Evolutionary conservation across 2,888 invertebrate genomes (phyloP).

Genomic region (Copidosoma aretas): DNA sequence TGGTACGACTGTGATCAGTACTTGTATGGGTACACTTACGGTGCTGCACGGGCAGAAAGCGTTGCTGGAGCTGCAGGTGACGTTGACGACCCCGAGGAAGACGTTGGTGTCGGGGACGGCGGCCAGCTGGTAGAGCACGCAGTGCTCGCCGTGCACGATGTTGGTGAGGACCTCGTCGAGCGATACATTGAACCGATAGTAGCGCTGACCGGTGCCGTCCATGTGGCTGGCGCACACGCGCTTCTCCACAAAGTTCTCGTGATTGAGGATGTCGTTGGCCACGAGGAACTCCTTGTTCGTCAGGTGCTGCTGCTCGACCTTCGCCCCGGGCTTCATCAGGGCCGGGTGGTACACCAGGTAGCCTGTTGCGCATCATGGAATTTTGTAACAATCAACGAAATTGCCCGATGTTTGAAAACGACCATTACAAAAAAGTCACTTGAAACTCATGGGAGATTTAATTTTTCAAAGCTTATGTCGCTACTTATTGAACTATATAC

Average conservation of each 20-base stretch:
- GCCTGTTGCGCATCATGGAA: conserved; percentile 53
- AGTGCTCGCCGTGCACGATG: conserved; percentile 85
- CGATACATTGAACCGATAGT: conserved; percentile 84
- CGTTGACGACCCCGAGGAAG: conserved; percentile 87
- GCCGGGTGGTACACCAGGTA: conserved; percentile 88
- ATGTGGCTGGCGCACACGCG: conserved; percentile 83
- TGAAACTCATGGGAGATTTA: no score
- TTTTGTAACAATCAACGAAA: no score
- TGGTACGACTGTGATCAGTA: no score
- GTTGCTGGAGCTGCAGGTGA: conserved; percentile 81
- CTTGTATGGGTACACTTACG: conserved; percentile 66
- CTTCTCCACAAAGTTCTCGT: conserved; percentile 82
- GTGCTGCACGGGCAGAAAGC: conserved; percentile 93
- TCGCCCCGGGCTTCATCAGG: conserved; percentile 72
- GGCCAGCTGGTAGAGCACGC: conserved; percentile 83
- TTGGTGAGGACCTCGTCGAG: conserved; percentile 79
- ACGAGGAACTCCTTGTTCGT: conserved; percentile 90
- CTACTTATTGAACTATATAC: no score
- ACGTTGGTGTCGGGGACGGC: conserved; percentile 85
- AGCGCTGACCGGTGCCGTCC: conserved; percentile 83
- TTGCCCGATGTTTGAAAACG: no score
- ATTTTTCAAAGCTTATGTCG: no score
- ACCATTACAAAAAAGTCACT: background rate
- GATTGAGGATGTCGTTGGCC: conserved; percentile 88
- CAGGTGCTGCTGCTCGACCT: conserved; percentile 84